phyloP scores from a whole-genome alignment of 2,113 vertebrate genomes.

The Todiramphus chloris region DNA sequence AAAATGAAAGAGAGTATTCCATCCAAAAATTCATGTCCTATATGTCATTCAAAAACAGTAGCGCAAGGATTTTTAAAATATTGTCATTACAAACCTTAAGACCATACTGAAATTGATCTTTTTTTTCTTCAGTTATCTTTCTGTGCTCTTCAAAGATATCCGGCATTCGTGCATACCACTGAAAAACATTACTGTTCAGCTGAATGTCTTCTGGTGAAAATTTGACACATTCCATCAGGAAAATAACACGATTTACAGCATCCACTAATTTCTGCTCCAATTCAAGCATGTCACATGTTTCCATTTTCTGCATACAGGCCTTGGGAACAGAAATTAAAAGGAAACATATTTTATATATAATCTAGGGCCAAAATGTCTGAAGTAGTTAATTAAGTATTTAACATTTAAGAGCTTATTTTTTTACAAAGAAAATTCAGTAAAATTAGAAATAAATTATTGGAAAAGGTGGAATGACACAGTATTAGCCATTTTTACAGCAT shows the following conservation, averaged over 20 bases:
- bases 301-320: slow-evolving; percentile 77
- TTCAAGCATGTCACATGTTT: slow-evolving; percentile 74
- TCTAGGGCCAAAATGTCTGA: background rate
- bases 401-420: background rate
- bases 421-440: background rate
- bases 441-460: background rate
- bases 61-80: background rate
- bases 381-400: background rate
- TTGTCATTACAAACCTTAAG: slow-evolving; percentile 78
- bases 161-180: slow-evolving; percentile 83
- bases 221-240: slow-evolving; percentile 78
- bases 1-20: background rate
- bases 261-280: slow-evolving; percentile 77
- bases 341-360: background rate
- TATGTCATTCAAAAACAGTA: background rate
- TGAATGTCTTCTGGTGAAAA: slow-evolving; percentile 79
- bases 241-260: slow-evolving; percentile 74
- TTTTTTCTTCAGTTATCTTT: slow-evolving; percentile 80
- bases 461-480: background rate
- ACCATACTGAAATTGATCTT: slow-evolving; percentile 79
- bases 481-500: background rate
- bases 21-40: background rate
- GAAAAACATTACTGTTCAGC: slow-evolving; percentile 79
- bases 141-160: slow-evolving; percentile 83
- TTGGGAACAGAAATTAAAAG: slow-evolving; percentile 20